Evolutionary conservation across 2,113 vertebrate genomes (phyloP).

Genomic region (Sinocyclocheilus maitianheensis): DNA sequence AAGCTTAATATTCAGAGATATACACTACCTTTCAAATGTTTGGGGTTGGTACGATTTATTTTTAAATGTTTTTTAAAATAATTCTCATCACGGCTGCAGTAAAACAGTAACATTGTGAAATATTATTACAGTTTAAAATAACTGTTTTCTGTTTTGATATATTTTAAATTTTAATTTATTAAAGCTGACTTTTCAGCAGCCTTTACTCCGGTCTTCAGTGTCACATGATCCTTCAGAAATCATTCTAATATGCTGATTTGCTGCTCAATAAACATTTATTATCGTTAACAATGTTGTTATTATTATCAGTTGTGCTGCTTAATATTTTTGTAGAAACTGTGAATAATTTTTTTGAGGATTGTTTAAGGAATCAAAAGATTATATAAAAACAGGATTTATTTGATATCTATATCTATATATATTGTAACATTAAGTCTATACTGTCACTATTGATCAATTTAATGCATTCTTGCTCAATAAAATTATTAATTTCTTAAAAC

Average conservation of each 20-base stretch:
- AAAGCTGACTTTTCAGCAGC: not conserved
- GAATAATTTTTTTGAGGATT: too few species aligned
- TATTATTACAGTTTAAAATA: not conserved
- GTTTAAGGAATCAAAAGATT: too few species aligned
- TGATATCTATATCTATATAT: too few species aligned
- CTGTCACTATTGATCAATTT: too few species aligned
- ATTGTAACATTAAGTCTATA: too few species aligned
- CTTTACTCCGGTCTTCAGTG: too few species aligned
- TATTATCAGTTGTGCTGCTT: too few species aligned
- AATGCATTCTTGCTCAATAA: too few species aligned
- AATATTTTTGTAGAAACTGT: too few species aligned
- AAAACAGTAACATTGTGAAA: not conserved
- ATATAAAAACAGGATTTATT: too few species aligned
- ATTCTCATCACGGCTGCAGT: not conserved
- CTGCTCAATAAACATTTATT: not conserved
- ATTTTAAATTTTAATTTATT: not conserved
- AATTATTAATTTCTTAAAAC: too few species aligned
- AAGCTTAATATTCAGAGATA: not conserved
- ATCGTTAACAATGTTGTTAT: too few species aligned
- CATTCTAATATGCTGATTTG: not conserved
- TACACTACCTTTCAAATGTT: not conserved
- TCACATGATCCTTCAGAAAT: not conserved
- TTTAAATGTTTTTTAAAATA: not conserved
- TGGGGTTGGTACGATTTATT: not conserved
- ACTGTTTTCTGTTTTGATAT: not conserved